Evolutionary conservation across 2,888 invertebrate species (phyloP).

Genomic region (Stegophylla sp.): DNA sequence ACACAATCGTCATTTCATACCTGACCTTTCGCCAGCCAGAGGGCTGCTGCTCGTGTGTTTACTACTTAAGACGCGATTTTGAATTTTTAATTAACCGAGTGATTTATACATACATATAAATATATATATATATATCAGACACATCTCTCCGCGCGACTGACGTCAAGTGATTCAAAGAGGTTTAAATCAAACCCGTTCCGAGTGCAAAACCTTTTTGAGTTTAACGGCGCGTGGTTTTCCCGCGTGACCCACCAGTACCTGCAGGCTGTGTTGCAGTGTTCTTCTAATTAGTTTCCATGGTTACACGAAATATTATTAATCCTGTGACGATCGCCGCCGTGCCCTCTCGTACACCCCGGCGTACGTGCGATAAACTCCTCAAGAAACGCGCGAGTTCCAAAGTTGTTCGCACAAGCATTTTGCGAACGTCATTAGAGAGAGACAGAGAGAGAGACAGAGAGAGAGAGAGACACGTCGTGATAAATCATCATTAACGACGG

Average conservation of each 20-base stretch:
- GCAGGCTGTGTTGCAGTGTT: neutral
- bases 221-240: neutral
- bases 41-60: no score
- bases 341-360: no score
- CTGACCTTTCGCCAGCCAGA: no score
- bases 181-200: conserved; percentile 26
- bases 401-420: neutral
- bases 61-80: neutral
- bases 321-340: neutral
- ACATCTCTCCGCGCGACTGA: neutral
- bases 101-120: neutral
- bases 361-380: neutral
- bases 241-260: neutral
- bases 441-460: no score
- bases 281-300: conserved; percentile 40
- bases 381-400: neutral
- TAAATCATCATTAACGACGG: neutral
- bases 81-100: neutral
- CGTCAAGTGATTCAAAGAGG: conserved; percentile 1
- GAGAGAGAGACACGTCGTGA: no score
- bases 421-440: neutral
- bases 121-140: no score
- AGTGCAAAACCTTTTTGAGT: conserved; percentile 24
- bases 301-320: conserved; percentile 36
- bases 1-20: no score